These are phyloP conservation scores for Drosophila fungiperda DNA, from an alignment of 2,888 invertebrate species.

Conservation along the genomic window DNA sequence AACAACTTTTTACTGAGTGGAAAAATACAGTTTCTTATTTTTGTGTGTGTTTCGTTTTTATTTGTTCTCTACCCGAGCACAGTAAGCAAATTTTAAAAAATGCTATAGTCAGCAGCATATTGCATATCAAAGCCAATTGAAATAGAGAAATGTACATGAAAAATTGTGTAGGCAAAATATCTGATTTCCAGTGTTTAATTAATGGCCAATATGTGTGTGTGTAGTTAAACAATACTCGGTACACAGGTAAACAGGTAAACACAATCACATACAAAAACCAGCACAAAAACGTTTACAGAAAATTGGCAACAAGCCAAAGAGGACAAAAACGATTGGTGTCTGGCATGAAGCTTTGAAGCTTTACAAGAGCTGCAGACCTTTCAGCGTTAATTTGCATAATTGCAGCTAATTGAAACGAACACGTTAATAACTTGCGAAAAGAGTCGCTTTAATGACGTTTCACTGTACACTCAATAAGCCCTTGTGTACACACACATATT, in stretches of 20 bases:
- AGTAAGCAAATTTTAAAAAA: background rate
- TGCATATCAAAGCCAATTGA: background rate
- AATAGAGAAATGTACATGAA: background rate
- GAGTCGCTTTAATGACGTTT: slow-evolving; percentile 9
- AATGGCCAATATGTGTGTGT: background rate
- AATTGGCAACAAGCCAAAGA: slow-evolving; percentile 20
- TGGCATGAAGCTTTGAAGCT: slow-evolving; percentile 20
- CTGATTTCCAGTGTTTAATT: background rate
- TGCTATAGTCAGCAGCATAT: background rate
- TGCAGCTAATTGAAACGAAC: slow-evolving; percentile 60
- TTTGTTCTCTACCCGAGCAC: background rate
- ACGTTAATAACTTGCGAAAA: slow-evolving; percentile 43
- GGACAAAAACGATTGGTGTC: slow-evolving; percentile 1
- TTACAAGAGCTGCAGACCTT: slow-evolving; percentile 14
- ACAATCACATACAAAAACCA: background rate
- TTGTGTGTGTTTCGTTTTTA: background rate
- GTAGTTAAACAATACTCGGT: background rate
- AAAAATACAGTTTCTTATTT: background rate
- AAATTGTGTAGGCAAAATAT: background rate
- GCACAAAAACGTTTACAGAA: background rate
- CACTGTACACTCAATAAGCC: slow-evolving; percentile 4
- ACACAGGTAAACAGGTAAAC: background rate
- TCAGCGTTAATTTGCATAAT: slow-evolving; percentile 53
- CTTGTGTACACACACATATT: background rate
- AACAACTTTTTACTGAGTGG: background rate